Evolutionary conservation across 2,797 vertebrate genomes (phyloP).

Genomic region (Rhinogobio ventralis): DNA sequence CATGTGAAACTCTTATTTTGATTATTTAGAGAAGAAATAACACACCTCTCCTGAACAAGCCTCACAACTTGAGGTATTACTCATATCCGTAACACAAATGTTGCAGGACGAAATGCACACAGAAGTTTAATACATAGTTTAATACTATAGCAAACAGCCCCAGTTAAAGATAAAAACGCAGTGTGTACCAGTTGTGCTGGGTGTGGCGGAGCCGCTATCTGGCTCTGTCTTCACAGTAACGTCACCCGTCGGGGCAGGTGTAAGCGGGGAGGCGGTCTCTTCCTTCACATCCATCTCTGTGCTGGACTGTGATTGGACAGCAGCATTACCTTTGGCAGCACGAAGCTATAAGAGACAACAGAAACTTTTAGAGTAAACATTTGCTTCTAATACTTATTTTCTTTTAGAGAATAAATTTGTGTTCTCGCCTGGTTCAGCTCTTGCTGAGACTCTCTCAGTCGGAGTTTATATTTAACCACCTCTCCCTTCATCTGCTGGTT

Average conservation of each 20-base stretch:
- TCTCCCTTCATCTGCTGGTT: conserved; percentile 99
- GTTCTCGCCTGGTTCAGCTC: conserved; percentile 89
- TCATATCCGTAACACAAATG: background rate
- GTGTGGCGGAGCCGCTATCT: conserved; percentile 81
- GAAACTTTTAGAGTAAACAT: background rate
- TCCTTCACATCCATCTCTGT: conserved; percentile 90
- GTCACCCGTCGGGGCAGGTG: conserved; percentile 70
- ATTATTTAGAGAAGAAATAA: background rate
- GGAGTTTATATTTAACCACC: conserved; percentile 91
- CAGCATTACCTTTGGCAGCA: conserved; percentile 83
- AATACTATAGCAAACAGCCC: background rate
- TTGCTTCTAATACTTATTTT: background rate
- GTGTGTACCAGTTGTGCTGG: conserved; percentile 73
- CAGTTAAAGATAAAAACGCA: background rate
- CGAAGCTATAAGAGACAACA: conserved; percentile 77
- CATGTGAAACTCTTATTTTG: background rate
- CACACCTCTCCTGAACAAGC: background rate
- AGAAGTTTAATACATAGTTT: background rate
- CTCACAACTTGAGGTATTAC: background rate
- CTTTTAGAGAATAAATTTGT: background rate
- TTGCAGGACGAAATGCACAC: background rate
- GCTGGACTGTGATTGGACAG: conserved; percentile 91
- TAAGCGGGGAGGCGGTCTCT: conserved; percentile 78
- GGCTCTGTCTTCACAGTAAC: conserved; percentile 83
- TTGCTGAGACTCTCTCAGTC: conserved; percentile 90